Evolutionary conservation across 2,888 invertebrate species (phyloP), one percentile per base, ranked within the genome.

Genomic region (Synanthedon vespiformis): DNA sequence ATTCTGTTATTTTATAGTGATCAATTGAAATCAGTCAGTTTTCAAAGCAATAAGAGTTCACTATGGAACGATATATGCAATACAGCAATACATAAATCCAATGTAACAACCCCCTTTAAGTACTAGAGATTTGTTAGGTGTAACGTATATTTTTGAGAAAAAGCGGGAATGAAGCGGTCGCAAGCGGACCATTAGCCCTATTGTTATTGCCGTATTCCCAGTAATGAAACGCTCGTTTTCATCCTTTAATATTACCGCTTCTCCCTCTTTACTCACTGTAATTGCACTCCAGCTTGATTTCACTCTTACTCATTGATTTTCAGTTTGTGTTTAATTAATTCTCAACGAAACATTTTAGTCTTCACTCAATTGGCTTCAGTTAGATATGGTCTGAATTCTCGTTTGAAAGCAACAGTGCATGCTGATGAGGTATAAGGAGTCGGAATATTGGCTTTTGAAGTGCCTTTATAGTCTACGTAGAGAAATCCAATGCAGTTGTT

Each of bases 221-320:
- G 84, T 84, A 85, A 87, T 86, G 82, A 85, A 83, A 70, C 75
- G 81, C 77, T 80, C 85, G 80, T 85, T 85, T 79, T 79, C 83
- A 77, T 80, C 73, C 77, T 78, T 76, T 80, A 80, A 80, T 82
- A 82, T 79, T 68, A 67, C 79, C 75, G 78, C 72, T 81, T 77
- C 71, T 62, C 67, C 71, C 77, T 76, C 68, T 77, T 75, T 75
- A 74, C 75, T 77, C 75, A 71, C 69, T 65, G 65, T 77, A 72
- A 78, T 75, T 68, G 72, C 69, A 61, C 69, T 71, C 68, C 61
- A 66, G 72, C 75, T 78, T 73, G 74, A 80, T 81, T 82, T 78
- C 70, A 73, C 73, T 72, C 54, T 69, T 74, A 69, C 72, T 68
- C 71, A 63, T 76, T 67, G 71, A 68, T 74, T 75, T 62, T 63